Conservation (phyloP, 2,113 vertebrate genomes). For the Eulemur macaco region DNA sequence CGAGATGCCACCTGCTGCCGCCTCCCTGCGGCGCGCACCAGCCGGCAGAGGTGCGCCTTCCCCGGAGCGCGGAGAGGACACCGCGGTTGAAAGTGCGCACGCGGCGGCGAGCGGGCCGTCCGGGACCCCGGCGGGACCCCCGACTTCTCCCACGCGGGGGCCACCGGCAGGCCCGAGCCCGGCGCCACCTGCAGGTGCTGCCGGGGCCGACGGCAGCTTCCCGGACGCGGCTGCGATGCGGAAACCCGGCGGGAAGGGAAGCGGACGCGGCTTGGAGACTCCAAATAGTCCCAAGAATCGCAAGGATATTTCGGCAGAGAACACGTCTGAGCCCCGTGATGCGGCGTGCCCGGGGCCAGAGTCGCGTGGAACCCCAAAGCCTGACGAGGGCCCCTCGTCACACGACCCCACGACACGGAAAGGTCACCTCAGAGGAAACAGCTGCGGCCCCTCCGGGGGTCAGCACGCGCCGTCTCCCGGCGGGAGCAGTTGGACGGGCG, state of each 20-base stretch:
- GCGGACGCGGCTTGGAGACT: background rate
- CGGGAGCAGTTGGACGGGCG: rapidly evolving
- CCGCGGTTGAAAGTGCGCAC: background rate
- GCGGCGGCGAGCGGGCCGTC: background rate
- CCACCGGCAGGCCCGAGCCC: background rate
- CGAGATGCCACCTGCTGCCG: background rate
- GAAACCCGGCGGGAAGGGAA: background rate
- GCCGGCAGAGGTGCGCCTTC: background rate
- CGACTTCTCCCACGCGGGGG: background rate
- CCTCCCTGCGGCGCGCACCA: background rate
- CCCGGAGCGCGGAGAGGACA: background rate
- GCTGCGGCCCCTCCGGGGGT: rapidly evolving
- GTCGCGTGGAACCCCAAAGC: rapidly evolving
- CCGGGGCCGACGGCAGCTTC: rapidly evolving
- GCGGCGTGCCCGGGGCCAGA: constrained; percentile 18
- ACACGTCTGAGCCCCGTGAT: background rate
- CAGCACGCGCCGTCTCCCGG: rapidly evolving
- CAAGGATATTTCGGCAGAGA: background rate
- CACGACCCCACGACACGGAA: rapidly evolving
- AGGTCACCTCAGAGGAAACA: rapidly evolving
- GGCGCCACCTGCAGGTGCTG: background rate
- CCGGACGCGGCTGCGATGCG: background rate
- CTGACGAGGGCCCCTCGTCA: rapidly evolving
- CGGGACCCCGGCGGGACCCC: background rate
- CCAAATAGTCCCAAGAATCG: background rate